phyloP scores from a whole-genome alignment of 2,888 invertebrate species.

The Agrenia bidenticulata region DNA sequence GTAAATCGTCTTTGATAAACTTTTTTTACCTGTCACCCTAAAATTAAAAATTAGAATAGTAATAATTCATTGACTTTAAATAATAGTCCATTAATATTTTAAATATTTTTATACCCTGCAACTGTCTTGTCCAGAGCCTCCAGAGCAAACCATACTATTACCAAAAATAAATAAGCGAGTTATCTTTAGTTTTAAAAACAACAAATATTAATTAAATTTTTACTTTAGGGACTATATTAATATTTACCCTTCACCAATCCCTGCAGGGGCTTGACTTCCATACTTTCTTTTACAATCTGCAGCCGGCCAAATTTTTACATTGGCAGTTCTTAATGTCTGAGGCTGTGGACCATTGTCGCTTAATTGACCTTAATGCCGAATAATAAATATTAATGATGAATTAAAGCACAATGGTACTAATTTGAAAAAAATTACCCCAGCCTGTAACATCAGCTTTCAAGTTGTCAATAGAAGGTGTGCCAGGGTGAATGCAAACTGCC shows the following conservation, averaged over 20 bases:
- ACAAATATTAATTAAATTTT: no score
- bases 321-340: constrained; percentile 76
- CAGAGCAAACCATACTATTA: constrained; percentile 48
- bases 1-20: no score
- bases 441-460: constrained; percentile 40
- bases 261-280: constrained; percentile 82
- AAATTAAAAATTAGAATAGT: not conserved
- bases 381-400: no score
- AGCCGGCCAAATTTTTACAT: constrained; percentile 81
- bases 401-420: no score
- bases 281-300: constrained; percentile 75
- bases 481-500: constrained; percentile 63
- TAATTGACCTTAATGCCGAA: constrained; percentile 23
- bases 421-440: constrained; percentile 32
- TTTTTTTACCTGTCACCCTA: constrained; percentile 33
- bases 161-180: no score
- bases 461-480: constrained; percentile 27
- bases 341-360: constrained; percentile 76
- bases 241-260: constrained; percentile 78
- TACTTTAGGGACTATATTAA: no score
- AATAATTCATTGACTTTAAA: not conserved
- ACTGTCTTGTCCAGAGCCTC: constrained; percentile 29
- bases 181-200: no score
- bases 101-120: constrained; percentile 24
- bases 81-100: no score